Evolutionary conservation across 2,888 invertebrate species (phyloP).

Genomic region (Polydrusus cervinus): DNA sequence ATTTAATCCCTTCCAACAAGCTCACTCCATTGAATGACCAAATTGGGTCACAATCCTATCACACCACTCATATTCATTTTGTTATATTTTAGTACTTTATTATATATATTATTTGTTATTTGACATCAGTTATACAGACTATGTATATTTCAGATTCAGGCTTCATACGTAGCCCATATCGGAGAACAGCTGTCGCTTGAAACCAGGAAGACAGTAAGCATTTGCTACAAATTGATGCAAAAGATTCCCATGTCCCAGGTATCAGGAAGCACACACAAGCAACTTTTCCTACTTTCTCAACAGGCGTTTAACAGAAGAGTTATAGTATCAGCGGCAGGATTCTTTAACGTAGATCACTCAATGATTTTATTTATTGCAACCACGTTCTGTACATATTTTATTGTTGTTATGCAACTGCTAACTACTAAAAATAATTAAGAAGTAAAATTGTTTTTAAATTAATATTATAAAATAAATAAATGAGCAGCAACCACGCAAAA

Average conservation of each 20-base stretch:
- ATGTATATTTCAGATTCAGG: constrained; percentile 42
- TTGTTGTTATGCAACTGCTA: constrained; percentile 48
- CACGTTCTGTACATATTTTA: constrained; percentile 50
- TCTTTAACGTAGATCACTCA: constrained; percentile 49
- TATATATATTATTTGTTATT: too few species aligned
- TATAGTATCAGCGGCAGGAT: constrained; percentile 45
- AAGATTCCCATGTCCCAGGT: neutral
- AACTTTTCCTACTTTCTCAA: constrained; percentile 43
- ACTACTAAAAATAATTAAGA: neutral
- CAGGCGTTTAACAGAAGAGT: constrained; percentile 38
- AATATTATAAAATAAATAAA: too few species aligned
- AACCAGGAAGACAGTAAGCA: constrained; percentile 37
- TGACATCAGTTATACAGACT: too few species aligned
- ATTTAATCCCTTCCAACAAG: too few species aligned
- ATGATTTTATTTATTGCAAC: constrained; percentile 52
- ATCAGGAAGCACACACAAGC: constrained; percentile 5
- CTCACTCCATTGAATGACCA: too few species aligned
- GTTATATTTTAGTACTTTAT: too few species aligned
- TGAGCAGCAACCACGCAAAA: too few species aligned
- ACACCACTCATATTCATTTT: too few species aligned
- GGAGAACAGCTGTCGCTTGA: constrained; percentile 42
- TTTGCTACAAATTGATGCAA: constrained; percentile 44
- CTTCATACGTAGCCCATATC: constrained; percentile 41
- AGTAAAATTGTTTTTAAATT: too few species aligned
- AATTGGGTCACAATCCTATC: too few species aligned